These are phyloP conservation scores for Hirudo medicinalis DNA, from an alignment of 1,140 invertebrate species.

Conservation along the genomic window DNA sequence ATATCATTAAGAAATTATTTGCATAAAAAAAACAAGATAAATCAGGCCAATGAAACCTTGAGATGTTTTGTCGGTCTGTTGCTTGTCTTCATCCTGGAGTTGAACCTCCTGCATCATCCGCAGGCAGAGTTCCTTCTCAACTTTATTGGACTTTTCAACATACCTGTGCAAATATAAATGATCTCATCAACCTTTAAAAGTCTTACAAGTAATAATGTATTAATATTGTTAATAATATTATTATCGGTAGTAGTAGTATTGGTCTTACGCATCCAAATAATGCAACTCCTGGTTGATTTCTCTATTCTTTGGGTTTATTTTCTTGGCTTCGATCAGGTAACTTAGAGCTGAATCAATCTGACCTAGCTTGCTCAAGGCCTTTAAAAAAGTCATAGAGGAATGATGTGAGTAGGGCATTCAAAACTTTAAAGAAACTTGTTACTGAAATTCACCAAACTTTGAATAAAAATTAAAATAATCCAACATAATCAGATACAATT, in stretches of 20 bases:
- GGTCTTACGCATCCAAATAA: neutral
- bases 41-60: no score
- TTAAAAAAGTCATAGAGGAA: neutral
- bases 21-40: no score
- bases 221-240: neutral
- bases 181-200: neutral
- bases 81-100: no score
- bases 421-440: no score
- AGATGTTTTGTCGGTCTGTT: no score
- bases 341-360: neutral
- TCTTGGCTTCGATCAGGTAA: constrained; percentile 1
- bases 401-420: no score
- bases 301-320: constrained; percentile 3
- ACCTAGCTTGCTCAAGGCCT: constrained; percentile 1
- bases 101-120: neutral
- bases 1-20: no score
- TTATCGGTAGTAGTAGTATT: neutral
- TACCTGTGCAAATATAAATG: neutral
- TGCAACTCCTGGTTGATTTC: constrained; percentile 5
- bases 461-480: no score
- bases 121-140: neutral
- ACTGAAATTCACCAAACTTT: no score
- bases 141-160: constrained; percentile 2
- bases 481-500: neutral
- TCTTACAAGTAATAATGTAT: neutral